Percentiles rank a stretch among this genome's conserved stretches.
These are phyloP conservation scores for Enteromius unitaeniatus DNA, from an alignment of 2,797 vertebrate species.

Conservation along the genomic window DNA sequence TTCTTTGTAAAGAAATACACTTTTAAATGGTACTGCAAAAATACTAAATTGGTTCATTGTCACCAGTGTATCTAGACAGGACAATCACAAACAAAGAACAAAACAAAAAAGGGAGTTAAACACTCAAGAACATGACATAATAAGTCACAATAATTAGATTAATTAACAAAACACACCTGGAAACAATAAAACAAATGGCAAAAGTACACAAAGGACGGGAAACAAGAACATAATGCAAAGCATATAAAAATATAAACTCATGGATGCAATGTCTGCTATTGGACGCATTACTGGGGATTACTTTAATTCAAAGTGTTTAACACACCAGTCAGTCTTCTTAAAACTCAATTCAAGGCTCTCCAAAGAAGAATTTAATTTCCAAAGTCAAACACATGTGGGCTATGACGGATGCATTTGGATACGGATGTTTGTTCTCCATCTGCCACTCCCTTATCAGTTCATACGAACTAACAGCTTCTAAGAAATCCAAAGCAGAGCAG, in stretches of 20 bases:
- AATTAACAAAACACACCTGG: slow-evolving; percentile 26
- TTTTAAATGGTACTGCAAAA: background rate
- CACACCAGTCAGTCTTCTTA: slow-evolving; percentile 59
- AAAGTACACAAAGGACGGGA: slow-evolving; percentile 15
- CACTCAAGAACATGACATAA: background rate
- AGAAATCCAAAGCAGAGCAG: slow-evolving; percentile 79
- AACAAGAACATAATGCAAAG: slow-evolving; percentile 5
- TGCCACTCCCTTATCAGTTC: slow-evolving; percentile 75
- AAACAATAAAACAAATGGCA: slow-evolving; percentile 20
- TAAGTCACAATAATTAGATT: background rate
- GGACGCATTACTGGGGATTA: slow-evolving; percentile 58
- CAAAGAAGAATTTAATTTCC: slow-evolving; percentile 68
- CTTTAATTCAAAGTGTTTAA: slow-evolving; percentile 52
- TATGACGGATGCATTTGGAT: slow-evolving; percentile 70
- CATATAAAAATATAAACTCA: background rate
- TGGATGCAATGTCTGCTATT: slow-evolving; percentile 56
- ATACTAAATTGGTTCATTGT: background rate
- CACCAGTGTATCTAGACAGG: background rate
- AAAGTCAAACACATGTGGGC: slow-evolving; percentile 70
- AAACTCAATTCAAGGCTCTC: slow-evolving; percentile 57
- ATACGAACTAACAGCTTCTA: slow-evolving; percentile 69
- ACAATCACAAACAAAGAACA: background rate
- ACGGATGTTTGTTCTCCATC: slow-evolving; percentile 73
- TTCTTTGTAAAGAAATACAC: background rate
- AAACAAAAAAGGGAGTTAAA: background rate